Evolutionary conservation across 2,113 vertebrate genomes (phyloP).

Genomic region (Ptychochromis oligacanthus): DNA sequence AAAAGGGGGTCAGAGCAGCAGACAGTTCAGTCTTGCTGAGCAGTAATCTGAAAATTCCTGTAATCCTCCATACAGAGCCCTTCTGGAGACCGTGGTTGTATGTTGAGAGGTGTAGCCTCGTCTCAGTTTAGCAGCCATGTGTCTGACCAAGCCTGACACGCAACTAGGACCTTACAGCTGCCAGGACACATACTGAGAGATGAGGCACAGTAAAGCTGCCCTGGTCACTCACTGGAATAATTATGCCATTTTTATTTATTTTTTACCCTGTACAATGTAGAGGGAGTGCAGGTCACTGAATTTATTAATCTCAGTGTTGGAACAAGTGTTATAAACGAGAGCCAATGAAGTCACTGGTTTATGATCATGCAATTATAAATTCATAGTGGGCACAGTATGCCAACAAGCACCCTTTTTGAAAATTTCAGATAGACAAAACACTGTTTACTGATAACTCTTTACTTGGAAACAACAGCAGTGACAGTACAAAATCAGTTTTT

Average conservation of each 20-base stretch:
- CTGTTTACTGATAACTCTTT: background rate
- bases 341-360: constrained; percentile 27
- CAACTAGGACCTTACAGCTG: constrained; percentile 68
- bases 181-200: constrained; percentile 69
- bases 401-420: constrained; percentile 3
- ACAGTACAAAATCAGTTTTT: background rate
- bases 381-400: background rate
- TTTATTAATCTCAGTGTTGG: constrained; percentile 43
- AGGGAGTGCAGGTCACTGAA: constrained; percentile 64
- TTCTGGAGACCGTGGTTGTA: constrained; percentile 58
- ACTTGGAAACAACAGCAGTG: constrained; percentile 10
- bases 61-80: constrained; percentile 74
- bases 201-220: constrained; percentile 62
- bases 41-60: constrained; percentile 79
- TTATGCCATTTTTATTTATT: constrained; percentile 50
- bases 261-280: constrained; percentile 39
- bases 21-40: constrained; percentile 73
- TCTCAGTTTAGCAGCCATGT: constrained; percentile 70
- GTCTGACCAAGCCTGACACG: constrained; percentile 70
- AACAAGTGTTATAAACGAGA: constrained; percentile 38
- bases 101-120: constrained; percentile 59
- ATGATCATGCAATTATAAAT: background rate
- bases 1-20: constrained; percentile 70
- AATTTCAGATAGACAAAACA: background rate
- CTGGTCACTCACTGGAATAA: constrained; percentile 63